These are phyloP conservation scores for Pseudomyrmex dendroicus DNA, from an alignment of 1,140 invertebrate genomes.

Conservation along the genomic window DNA sequence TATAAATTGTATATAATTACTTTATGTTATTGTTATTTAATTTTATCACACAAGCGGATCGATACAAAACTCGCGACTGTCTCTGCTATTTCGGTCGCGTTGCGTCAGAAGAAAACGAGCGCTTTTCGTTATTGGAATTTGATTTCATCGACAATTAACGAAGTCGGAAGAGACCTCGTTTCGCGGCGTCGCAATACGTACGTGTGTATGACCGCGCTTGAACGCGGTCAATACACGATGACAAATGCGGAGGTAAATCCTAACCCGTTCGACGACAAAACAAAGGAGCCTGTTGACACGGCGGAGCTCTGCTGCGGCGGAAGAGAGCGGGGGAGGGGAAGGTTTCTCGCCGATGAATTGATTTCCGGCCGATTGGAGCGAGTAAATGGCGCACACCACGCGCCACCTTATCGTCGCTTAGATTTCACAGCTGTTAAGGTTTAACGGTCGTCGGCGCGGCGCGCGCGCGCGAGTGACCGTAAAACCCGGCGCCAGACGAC, in stretches of 20 bases:
- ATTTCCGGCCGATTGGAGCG: slow-evolving; percentile 66
- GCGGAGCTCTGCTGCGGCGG: neutral
- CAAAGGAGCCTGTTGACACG: slow-evolving; percentile 26
- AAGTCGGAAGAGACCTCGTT: too few relatives aligned
- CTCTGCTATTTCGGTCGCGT: too few relatives aligned
- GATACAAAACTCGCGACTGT: too few relatives aligned
- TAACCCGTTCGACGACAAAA: slow-evolving; percentile 28
- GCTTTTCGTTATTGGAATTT: too few relatives aligned
- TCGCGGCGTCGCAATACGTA: too few relatives aligned
- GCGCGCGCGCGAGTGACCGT: slow-evolving; percentile 9
- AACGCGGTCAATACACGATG: slow-evolving; percentile 34
- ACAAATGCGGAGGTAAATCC: slow-evolving; percentile 45
- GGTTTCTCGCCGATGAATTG: slow-evolving; percentile 61
- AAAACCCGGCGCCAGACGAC: slow-evolving; percentile 68
- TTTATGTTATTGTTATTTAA: too few relatives aligned
- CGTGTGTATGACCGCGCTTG: neutral
- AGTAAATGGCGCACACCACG: slow-evolving; percentile 60
- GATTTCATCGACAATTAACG: too few relatives aligned
- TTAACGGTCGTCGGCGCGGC: slow-evolving; percentile 52
- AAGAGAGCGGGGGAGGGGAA: neutral
- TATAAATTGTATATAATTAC: too few relatives aligned
- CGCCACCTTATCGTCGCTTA: slow-evolving; percentile 65
- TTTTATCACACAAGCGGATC: too few relatives aligned
- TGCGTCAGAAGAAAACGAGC: too few relatives aligned
- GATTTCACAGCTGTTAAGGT: slow-evolving; percentile 71